These are phyloP conservation scores for Chironomus striatipennis DNA, from an alignment of 1,140 invertebrate species.

Conservation along the genomic window DNA sequence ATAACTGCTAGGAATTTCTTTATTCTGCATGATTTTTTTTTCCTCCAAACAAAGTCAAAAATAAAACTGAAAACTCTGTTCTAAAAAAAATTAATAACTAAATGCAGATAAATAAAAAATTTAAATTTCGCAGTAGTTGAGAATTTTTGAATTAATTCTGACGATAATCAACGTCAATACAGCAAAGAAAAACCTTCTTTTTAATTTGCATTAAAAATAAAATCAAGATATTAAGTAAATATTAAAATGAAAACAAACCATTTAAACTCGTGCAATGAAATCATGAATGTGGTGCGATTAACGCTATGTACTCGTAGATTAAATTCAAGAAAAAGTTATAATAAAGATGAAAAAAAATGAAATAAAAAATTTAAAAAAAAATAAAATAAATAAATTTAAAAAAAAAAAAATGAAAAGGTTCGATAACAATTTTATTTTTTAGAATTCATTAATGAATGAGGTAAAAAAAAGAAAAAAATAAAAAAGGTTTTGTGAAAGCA, in stretches of 20 bases:
- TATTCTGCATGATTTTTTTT: no score
- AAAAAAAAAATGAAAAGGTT: not conserved
- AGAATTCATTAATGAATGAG: slow-evolving; percentile 9
- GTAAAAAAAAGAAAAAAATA: not conserved
- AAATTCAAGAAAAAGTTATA: not conserved
- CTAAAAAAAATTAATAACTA: no score
- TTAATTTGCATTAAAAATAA: not conserved
- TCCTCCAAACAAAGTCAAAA: no score
- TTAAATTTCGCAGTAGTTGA: no score
- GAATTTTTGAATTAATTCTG: not conserved
- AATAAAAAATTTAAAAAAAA: not conserved
- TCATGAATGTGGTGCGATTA: not conserved
- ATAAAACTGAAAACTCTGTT: no score
- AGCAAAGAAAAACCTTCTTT: not conserved
- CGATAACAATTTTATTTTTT: not conserved
- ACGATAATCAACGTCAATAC: not conserved
- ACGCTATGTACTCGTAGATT: slow-evolving; percentile 1
- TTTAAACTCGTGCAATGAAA: not conserved
- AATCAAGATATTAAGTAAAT: no score
- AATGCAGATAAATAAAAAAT: no score
- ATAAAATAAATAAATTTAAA: no score
- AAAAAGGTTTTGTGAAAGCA: slow-evolving; percentile 13
- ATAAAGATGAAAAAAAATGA: not conserved
- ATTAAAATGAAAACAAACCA: no score
- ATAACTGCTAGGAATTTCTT: not conserved